Percentiles rank a stretch among this genome's conserved stretches.
phyloP scores from a whole-genome alignment of 2,888 invertebrate genomes.

The Troides oblongomaculatus region DNA sequence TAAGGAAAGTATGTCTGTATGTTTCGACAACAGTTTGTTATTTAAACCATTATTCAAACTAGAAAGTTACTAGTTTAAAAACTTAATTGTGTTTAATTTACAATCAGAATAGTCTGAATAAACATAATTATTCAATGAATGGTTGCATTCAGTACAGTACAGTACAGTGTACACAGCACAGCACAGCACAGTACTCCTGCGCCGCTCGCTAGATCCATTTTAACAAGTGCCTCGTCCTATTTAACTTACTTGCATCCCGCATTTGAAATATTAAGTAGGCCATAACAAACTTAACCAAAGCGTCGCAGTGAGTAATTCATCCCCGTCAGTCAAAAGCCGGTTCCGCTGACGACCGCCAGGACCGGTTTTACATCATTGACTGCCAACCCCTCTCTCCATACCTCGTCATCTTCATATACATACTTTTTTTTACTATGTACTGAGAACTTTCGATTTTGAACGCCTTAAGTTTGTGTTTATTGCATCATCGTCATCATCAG shows the following conservation, averaged over 20 bases:
- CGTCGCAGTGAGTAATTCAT: conserved; percentile 65
- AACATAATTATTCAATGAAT: too few species aligned
- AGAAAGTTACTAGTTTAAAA: too few species aligned
- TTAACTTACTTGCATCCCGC: conserved; percentile 36
- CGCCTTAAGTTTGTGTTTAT: too few species aligned
- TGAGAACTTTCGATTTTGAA: conserved; percentile 64
- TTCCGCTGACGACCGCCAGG: conserved; percentile 53
- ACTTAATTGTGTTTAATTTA: too few species aligned
- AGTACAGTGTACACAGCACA: too few species aligned
- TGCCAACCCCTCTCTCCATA: conserved; percentile 63
- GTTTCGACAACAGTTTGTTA: too few species aligned
- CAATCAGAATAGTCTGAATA: too few species aligned
- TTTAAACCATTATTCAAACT: too few species aligned
- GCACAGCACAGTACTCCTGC: neutral
- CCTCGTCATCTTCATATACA: conserved; percentile 51
- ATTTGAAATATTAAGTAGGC: conserved; percentile 36
- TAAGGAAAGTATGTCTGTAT: too few species aligned
- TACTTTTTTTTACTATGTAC: conserved; percentile 48
- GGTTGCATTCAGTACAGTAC: too few species aligned
- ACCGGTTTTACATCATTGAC: conserved; percentile 78
- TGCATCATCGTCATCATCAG: too few species aligned
- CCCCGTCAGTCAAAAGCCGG: conserved; percentile 69
- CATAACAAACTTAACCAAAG: conserved; percentile 52
- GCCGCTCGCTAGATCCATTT: neutral
- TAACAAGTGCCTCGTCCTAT: neutral